Evolutionary conservation across 2,888 invertebrate species (phyloP), one percentile per base, ranked within the genome.

Genomic region (Neoascia interrupta): DNA sequence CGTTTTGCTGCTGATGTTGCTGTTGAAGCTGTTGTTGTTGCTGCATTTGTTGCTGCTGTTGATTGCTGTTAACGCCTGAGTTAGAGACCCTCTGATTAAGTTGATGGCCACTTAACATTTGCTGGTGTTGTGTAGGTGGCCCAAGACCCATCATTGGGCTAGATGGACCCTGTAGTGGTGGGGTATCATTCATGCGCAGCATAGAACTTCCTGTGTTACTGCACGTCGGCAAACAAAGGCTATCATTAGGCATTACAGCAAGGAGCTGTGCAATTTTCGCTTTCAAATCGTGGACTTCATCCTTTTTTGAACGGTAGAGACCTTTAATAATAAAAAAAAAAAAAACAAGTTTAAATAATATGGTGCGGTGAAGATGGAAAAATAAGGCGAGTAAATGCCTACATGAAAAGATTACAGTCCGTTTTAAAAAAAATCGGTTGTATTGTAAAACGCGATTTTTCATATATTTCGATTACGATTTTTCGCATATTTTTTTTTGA

Each of bases 251-350:
- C 95, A 97, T 95, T 81, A 97, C 95, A 19, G 97, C 97, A 89
- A 98, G 90, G 87, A 97, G 94, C 90, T 98, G 97, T 79, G 97
- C 97, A 87, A 96, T 94, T 90, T 95, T 95, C 73, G 93, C 92
- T 88, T 97, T 97, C 83, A 98, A 91, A 87, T 96, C 96, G 83
- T 94, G 94, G 83, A 98, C 94, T 90, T 97, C 97, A 85, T 95
- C 95, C 84, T 97, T 97, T 90, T 96, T 96, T 82, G 93, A 92
- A 84, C 94, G 92, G 87, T 96, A 93, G 84, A 94, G 88, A 90
- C 91, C 97, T 97, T 89, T 3, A 73, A 47, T n/a, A n/a, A 13
- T n/a, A 73, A 11, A 26, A 18, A 4, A 21, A 28, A 13, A 1
- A 18, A 11, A 49, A 6, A 1, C 10, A 13, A 28, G 0, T 5